Conservation (phyloP, 2,888 invertebrate genomes). For the Cheiracanthium punctorium region DNA sequence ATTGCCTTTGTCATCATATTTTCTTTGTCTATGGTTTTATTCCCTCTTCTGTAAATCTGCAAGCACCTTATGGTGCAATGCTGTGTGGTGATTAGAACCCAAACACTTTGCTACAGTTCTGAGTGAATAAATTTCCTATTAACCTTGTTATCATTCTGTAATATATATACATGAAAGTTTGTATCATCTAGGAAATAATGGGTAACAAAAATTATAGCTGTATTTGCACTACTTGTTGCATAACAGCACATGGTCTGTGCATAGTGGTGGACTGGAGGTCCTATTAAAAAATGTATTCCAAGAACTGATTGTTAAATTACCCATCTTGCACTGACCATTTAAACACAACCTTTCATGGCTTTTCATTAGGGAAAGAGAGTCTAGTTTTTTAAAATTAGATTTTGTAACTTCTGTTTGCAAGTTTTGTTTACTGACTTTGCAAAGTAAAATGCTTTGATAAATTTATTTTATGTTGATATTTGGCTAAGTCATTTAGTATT, state of each 20-base stretch:
- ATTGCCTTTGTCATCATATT: slow-evolving; percentile 43
- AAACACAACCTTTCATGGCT: slow-evolving; percentile 27
- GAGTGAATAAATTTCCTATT: slow-evolving; percentile 66
- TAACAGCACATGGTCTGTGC: slow-evolving; percentile 48
- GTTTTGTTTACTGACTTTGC: slow-evolving; percentile 29
- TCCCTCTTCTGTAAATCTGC: slow-evolving; percentile 54
- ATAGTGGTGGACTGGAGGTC: slow-evolving; percentile 30
- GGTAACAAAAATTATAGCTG: slow-evolving; percentile 51
- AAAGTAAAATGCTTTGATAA: slow-evolving; percentile 43
- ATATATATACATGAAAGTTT: slow-evolving; percentile 66
- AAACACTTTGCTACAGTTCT: slow-evolving; percentile 61
- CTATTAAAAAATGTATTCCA: slow-evolving; percentile 50
- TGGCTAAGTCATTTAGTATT: slow-evolving; percentile 63
- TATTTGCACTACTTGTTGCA: slow-evolving; percentile 57
- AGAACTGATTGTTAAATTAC: slow-evolving; percentile 62
- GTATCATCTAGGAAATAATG: slow-evolving; percentile 49
- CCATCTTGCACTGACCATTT: slow-evolving; percentile 42
- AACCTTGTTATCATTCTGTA: slow-evolving; percentile 61
- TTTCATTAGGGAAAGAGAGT: slow-evolving; percentile 24
- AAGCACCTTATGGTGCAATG: slow-evolving; percentile 42
- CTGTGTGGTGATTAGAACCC: slow-evolving; percentile 45
- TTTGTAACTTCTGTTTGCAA: slow-evolving; percentile 43
- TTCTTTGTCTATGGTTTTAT: slow-evolving; percentile 51
- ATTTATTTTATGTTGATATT: slow-evolving; percentile 54
- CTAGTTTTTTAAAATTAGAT: slow-evolving; percentile 58